Evolutionary conservation across 2,797 vertebrate genomes (phyloP), one percentile per base, ranked within the genome.

Genomic region (Sebastes taczanowskii): DNA sequence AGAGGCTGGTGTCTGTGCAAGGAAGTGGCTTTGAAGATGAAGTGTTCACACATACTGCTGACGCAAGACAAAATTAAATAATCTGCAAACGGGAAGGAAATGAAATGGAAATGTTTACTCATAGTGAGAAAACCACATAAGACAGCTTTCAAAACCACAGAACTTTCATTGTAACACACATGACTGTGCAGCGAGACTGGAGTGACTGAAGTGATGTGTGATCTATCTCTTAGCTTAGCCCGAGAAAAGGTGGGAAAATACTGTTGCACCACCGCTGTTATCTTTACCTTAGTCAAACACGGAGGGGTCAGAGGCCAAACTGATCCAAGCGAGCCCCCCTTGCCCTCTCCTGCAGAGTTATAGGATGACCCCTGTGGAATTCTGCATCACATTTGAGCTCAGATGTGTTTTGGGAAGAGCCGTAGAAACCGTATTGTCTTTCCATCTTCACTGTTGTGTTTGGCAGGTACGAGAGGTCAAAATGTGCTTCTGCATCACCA

Each of bases 341-440:
- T 22, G 20, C 49, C 49, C n/a, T 53, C 49, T 1, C 65, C 81
- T 6, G 20, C 10, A 6, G 74, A 62, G 69, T 77, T 3, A 18
- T 23, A 61, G 22, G 25, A 56, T 65, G 74, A 87, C 35, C 52
- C 53, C 49, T 63, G 64, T 64, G 70, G 78, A 67, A 18, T 56
- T 56, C 11, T 72, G 46, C 71, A 38, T 73, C 61, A 59, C 69
- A 68, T 34, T 34, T 11, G 16, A 75, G 80, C 66, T 90, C 74
- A 7, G 1, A 13, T 89, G 77, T 93, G 83, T 86, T 89, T 88
- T 86, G 63, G 69, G 81, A 86, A 88, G 66, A 32, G 56, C 46
- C 2, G 9, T 1, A 35, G 67, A 67, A 30, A 27, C 13, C 23
- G 1, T 76, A 68, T 78, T 79, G 66, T 74, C 34, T 84, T 84